Evolutionary conservation across 2,888 invertebrate genomes (phyloP).

Genomic region (Melanargia galathea): DNA sequence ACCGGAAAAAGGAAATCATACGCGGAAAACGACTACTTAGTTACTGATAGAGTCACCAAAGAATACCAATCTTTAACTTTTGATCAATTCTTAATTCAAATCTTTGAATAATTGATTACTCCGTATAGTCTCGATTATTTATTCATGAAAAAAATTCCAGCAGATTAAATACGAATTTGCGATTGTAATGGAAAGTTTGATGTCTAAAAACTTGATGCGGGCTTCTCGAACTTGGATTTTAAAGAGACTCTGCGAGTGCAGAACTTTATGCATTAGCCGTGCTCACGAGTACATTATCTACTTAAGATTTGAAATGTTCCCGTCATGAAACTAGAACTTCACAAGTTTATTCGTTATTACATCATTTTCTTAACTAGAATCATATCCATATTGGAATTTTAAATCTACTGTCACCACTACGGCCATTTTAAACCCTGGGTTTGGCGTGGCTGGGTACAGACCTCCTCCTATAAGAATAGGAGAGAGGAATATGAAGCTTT

Average conservation of each 20-base stretch:
- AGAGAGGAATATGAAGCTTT: too few species aligned
- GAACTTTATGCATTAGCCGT: not conserved
- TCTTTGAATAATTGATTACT: conserved; percentile 31
- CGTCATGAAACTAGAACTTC: not conserved
- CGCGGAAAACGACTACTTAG: too few species aligned
- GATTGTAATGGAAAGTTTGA: conserved; percentile 25
- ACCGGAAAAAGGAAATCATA: not conserved
- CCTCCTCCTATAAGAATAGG: too few species aligned
- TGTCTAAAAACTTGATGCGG: conserved; percentile 3
- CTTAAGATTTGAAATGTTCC: not conserved
- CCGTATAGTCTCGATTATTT: not conserved
- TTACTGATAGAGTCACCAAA: not conserved
- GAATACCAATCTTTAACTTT: not conserved
- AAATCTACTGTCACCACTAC: too few species aligned
- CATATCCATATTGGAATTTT: too few species aligned
- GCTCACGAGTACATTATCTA: not conserved
- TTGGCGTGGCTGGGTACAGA: too few species aligned
- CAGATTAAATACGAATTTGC: conserved; percentile 24
- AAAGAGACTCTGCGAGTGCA: not conserved
- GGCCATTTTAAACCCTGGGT: too few species aligned
- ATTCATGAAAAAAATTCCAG: conserved; percentile 15
- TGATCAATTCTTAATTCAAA: not conserved
- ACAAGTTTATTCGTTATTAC: not conserved
- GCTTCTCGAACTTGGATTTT: not conserved
- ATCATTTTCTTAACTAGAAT: not conserved